Evolutionary conservation across 1,140 invertebrate genomes (phyloP).

Genomic region (Drosophila equinoxialis): DNA sequence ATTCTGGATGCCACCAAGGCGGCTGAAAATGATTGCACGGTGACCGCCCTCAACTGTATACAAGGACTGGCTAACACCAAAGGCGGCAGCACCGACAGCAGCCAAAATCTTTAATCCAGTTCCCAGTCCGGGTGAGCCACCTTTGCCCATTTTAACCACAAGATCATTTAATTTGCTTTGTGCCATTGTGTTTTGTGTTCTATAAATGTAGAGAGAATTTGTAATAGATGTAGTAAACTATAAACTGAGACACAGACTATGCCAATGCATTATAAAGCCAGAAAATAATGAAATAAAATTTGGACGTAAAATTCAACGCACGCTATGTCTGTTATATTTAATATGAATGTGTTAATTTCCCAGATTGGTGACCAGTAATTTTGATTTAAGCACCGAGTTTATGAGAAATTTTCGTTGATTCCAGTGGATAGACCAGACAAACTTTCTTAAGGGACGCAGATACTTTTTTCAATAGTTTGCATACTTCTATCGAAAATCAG

Average conservation of each 20-base stretch:
- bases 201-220: constrained; percentile 26
- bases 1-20: constrained; percentile 95
- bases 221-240: neutral
- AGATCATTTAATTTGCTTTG: constrained; percentile 95
- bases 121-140: constrained; percentile 92
- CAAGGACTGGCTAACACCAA: constrained; percentile 94
- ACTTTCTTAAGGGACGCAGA: too few relatives aligned
- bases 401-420: too few relatives aligned
- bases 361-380: too few relatives aligned
- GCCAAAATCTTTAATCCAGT: constrained; percentile 93
- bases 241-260: neutral
- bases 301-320: constrained; percentile 24
- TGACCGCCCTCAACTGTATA: constrained; percentile 99
- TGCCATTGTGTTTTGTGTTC: constrained; percentile 85
- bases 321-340: too few relatives aligned
- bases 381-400: too few relatives aligned
- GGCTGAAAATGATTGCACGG: constrained; percentile 98
- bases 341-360: too few relatives aligned
- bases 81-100: constrained; percentile 90
- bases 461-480: too few relatives aligned
- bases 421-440: too few relatives aligned
- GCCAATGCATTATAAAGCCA: neutral
- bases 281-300: constrained; percentile 6
- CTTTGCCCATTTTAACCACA: constrained; percentile 92
- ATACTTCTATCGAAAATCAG: too few relatives aligned